Base-by-base conservation (phyloP, 1,140 invertebrate genomes). In the Aphaenogaster rudis region DNA sequence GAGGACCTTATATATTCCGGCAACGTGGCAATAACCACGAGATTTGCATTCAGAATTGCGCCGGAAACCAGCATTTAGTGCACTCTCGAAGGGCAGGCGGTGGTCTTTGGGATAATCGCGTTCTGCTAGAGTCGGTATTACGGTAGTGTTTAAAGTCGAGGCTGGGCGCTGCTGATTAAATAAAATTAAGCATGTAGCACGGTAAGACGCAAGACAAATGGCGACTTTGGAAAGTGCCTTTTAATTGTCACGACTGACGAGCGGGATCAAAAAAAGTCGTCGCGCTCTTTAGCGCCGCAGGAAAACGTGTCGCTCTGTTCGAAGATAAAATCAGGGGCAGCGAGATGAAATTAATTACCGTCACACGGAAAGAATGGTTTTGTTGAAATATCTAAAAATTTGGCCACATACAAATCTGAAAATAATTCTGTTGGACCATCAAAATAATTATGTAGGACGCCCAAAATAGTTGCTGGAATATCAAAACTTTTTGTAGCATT, bases 151-250 rank as follows among this genome's bases (percentile, higher is more conserved):
- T 59, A 64, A 88, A 86, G 61, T 77, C 17, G 81, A 15, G 0
- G 9, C 13, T 48, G 9, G 4, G n/a, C 21, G 28, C 11, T 28
- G 28, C 8, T 39, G 54, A 69, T 88, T 64, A 76, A 81, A 81
- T 77, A 69, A 48, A 77, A 85, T 90, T 90, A 86, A 88, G 66
- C 39, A 33, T 33, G 48, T n/a, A 39, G 8, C 11, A 21, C 33
- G 15, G 2, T 13, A 48, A 36, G 6, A 13, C 3, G 21, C 17
- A 66, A 45, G 1, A 7, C 2, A 9, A 69, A 45, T 66, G n/a
- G 21, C 33, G 39, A 81, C 39, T 6, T 48, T 71, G 50, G 15
- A 33, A 81, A 82, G 11, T 15, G 9, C 39, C 0, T 80, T 72
- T 82, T 72, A 81, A 72, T 81, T 21, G 33, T 42, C 48, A 13